Percentiles rank a stretch among this genome's conserved stretches.
Evolutionary conservation across 2,113 vertebrate genomes (phyloP).

Genomic region (Scomber japonicus): DNA sequence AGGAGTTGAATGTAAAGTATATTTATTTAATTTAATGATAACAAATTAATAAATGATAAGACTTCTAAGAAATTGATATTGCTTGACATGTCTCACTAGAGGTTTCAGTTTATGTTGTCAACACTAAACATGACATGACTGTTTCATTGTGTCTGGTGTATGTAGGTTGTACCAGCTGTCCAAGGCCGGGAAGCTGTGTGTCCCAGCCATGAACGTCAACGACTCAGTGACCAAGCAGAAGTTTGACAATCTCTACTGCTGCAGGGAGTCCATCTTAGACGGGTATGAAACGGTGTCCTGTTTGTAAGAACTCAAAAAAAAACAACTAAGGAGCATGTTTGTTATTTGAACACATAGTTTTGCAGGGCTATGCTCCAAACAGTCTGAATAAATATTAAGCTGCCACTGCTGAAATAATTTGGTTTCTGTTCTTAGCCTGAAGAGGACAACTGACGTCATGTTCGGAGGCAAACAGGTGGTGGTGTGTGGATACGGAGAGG

Average conservation of each 20-base stretch:
- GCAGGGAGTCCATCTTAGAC: slow-evolving; percentile 96
- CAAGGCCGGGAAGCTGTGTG: slow-evolving; percentile 96
- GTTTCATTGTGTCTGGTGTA: background rate
- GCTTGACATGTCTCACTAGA: too few relatives aligned
- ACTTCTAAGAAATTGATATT: too few relatives aligned
- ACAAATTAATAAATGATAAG: too few relatives aligned
- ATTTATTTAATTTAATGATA: too few relatives aligned
- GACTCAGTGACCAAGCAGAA: slow-evolving; percentile 99
- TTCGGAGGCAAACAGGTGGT: slow-evolving; percentile 99
- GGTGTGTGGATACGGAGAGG: slow-evolving; percentile 98
- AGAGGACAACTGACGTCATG: slow-evolving; percentile 99
- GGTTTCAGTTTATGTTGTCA: too few relatives aligned
- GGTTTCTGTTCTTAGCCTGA: slow-evolving; percentile 84
- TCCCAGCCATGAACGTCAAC: slow-evolving; percentile 98
- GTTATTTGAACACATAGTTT: background rate
- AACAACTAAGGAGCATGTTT: background rate
- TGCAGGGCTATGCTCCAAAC: background rate
- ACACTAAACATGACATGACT: too few relatives aligned
- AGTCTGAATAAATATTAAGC: slow-evolving; percentile 6
- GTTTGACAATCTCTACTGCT: slow-evolving; percentile 98
- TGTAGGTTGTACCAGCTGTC: slow-evolving; percentile 95
- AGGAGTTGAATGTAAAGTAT: background rate
- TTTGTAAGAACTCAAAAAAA: background rate
- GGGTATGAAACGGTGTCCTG: slow-evolving; percentile 81
- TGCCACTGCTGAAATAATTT: background rate